Percentiles rank a stretch among this genome's conserved stretches.
These are phyloP conservation scores for Drepana falcataria DNA, from an alignment of 2,888 invertebrate species.

Conservation along the genomic window DNA sequence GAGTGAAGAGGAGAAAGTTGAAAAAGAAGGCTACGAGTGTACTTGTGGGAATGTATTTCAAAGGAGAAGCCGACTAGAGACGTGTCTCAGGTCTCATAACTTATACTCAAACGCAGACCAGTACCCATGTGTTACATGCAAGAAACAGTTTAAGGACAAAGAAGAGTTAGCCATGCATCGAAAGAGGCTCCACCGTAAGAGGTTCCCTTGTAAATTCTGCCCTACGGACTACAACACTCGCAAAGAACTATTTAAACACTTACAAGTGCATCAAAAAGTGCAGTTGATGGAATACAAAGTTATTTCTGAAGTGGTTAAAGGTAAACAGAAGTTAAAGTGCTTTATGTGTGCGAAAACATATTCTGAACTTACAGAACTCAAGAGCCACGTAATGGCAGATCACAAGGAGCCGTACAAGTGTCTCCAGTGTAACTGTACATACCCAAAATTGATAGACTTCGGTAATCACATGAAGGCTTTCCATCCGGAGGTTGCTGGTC, in stretches of 20 bases:
- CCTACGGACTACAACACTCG: constrained; percentile 66
- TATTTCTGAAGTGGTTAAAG: constrained; percentile 60
- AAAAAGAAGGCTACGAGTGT: constrained; percentile 58
- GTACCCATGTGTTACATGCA: constrained; percentile 51
- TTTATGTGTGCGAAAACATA: constrained; percentile 60
- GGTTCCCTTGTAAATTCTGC: constrained; percentile 68
- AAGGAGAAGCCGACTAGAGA: constrained; percentile 60
- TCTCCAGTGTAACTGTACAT: constrained; percentile 50
- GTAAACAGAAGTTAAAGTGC: constrained; percentile 60
- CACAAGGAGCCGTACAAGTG: constrained; percentile 62
- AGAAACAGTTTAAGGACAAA: constrained; percentile 55
- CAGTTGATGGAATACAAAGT: constrained; percentile 71
- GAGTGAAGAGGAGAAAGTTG: constrained; percentile 14
- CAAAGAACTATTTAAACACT: constrained; percentile 64
- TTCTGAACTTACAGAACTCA: constrained; percentile 53
- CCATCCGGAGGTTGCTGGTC: constrained; percentile 60
- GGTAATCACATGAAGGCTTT: constrained; percentile 58
- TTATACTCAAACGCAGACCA: constrained; percentile 32
- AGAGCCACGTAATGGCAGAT: constrained; percentile 63
- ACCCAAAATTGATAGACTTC: constrained; percentile 60
- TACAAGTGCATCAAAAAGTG: constrained; percentile 65
- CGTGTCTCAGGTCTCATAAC: constrained; percentile 60
- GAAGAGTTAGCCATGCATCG: constrained; percentile 51
- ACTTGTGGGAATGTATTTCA: constrained; percentile 58
- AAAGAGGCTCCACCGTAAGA: constrained; percentile 56